phyloP scores from a whole-genome alignment of 2,113 vertebrate genomes.

The Oceanites oceanicus region DNA sequence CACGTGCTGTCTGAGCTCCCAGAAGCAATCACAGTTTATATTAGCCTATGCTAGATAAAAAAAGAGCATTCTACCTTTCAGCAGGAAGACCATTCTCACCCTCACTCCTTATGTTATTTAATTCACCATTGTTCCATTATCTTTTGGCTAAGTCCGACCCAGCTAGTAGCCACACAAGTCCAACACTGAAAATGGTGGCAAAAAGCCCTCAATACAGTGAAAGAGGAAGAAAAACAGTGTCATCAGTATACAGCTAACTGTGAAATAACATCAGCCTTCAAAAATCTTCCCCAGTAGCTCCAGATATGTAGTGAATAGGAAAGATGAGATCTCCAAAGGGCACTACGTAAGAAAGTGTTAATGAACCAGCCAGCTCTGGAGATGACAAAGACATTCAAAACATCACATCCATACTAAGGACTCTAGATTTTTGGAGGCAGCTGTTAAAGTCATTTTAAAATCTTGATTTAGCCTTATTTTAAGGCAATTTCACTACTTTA shows the following conservation, averaged over 20 bases:
- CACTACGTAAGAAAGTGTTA: not conserved
- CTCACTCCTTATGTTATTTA: not conserved
- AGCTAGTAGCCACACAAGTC: not conserved
- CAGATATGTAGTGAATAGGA: not conserved
- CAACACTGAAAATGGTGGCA: not conserved
- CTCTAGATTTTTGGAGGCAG: not conserved
- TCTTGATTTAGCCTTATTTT: not conserved
- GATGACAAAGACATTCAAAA: not conserved
- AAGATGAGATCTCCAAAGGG: not conserved
- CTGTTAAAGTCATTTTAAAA: not conserved
- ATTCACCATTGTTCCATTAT: not conserved
- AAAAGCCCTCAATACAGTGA: not conserved
- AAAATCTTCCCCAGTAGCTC: not conserved
- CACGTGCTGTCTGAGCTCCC: not conserved
- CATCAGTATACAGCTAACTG: not conserved
- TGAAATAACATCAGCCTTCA: not conserved
- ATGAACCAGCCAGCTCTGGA: not conserved
- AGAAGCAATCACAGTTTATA: not conserved
- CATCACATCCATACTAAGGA: not conserved
- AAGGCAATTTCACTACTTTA: not conserved
- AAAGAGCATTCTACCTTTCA: not conserved
- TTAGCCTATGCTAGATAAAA: not conserved
- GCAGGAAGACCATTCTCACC: not conserved
- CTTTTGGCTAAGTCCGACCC: not conserved
- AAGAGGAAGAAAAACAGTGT: not conserved